These are phyloP conservation scores for Andrena marginata DNA, from an alignment of 2,888 invertebrate genomes.

Conservation along the genomic window DNA sequence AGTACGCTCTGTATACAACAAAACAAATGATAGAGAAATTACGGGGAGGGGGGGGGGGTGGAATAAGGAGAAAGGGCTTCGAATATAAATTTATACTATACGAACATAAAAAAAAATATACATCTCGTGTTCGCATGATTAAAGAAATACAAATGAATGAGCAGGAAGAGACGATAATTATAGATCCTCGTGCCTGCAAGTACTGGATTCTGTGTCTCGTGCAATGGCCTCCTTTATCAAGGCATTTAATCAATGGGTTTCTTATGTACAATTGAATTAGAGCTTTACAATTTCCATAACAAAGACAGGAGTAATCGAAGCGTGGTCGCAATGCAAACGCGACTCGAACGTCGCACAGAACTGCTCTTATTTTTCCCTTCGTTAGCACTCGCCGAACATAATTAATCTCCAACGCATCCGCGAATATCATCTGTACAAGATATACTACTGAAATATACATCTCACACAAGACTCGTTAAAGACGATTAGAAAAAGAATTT, in stretches of 20 bases:
- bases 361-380: conserved; percentile 52
- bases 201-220: conserved; percentile 54
- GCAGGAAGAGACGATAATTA: conserved; percentile 41
- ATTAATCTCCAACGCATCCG: conserved; percentile 58
- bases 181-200: conserved; percentile 56
- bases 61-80: conserved; percentile 38
- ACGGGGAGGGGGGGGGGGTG: no score
- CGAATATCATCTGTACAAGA: conserved; percentile 69
- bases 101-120: conserved; percentile 68
- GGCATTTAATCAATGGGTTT: conserved; percentile 67
- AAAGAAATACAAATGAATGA: conserved; percentile 55
- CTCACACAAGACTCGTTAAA: conserved; percentile 67
- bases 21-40: conserved; percentile 24
- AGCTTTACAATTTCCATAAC: conserved; percentile 69
- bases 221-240: conserved; percentile 53
- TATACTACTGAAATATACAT: conserved; percentile 74
- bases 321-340: conserved; percentile 54
- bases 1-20: background rate
- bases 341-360: conserved; percentile 60
- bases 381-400: conserved; percentile 45
- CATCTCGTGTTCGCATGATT: conserved; percentile 64
- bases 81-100: conserved; percentile 66
- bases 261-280: conserved; percentile 78
- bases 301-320: conserved; percentile 47
- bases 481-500: conserved; percentile 59